Conservation (phyloP, 2,888 invertebrate genomes). For the Eubasilissa splendida region DNA sequence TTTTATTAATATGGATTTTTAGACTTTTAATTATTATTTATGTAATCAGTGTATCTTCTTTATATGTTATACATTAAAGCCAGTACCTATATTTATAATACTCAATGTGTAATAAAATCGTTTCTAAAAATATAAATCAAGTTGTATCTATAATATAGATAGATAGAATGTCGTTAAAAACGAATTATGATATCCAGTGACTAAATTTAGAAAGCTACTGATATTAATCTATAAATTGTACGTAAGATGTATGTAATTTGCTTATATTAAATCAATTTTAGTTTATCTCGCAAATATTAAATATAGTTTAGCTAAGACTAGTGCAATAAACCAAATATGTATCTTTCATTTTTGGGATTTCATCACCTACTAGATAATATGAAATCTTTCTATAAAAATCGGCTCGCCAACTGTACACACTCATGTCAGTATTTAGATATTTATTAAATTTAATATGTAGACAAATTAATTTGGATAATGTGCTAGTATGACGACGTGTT, state of each 20-base stretch:
- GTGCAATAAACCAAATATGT: slow-evolving; percentile 58
- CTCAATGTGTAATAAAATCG: slow-evolving; percentile 42
- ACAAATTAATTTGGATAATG: background rate
- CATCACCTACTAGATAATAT: slow-evolving; percentile 33
- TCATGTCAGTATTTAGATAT: slow-evolving; percentile 47
- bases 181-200: slow-evolving; percentile 52
- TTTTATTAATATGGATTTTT: too few relatives aligned
- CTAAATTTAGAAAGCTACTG: slow-evolving; percentile 47
- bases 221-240: slow-evolving; percentile 7
- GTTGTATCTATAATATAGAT: slow-evolving; percentile 30
- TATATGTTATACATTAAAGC: slow-evolving; percentile 36
- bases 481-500: background rate
- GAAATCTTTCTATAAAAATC: slow-evolving; percentile 39
- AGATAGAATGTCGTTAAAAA: slow-evolving; percentile 41
- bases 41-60: slow-evolving; percentile 10
- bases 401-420: slow-evolving; percentile 52
- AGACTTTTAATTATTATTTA: slow-evolving; percentile 6
- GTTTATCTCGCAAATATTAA: background rate
- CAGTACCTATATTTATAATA: slow-evolving; percentile 56
- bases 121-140: background rate
- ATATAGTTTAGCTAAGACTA: slow-evolving; percentile 42
- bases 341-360: slow-evolving; percentile 49
- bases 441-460: slow-evolving; percentile 13
- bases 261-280: slow-evolving; percentile 13
- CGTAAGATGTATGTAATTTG: background rate